These are phyloP conservation scores for Sicus ferrugineus DNA, from an alignment of 2,888 invertebrate species.

Conservation along the genomic window DNA sequence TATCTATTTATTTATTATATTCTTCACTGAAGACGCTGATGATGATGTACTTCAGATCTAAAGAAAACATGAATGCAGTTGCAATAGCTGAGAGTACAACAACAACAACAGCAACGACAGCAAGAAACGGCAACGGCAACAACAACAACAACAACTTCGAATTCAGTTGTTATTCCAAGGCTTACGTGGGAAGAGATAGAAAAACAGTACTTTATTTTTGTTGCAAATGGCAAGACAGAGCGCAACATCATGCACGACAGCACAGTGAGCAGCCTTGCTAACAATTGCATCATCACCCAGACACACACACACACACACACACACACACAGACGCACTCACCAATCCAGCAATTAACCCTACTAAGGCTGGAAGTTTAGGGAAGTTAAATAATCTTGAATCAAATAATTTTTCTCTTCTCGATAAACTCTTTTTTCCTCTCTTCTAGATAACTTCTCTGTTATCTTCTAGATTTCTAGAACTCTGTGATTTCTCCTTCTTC, in stretches of 20 bases:
- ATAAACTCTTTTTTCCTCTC: no score
- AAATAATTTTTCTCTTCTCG: no score
- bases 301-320: slow-evolving; percentile 22
- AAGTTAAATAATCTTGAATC: no score
- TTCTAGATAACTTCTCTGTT: no score
- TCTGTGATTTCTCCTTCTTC: no score
- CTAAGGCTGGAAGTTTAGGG: no score
- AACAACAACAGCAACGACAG: slow-evolving; percentile 43
- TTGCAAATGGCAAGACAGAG: slow-evolving; percentile 26
- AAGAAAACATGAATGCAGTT: not conserved
- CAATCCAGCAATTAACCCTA: not conserved
- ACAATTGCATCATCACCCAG: slow-evolving; percentile 17
- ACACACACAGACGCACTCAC: slow-evolving; percentile 9
- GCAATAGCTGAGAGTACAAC: slow-evolving; percentile 46
- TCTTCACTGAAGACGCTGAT: not conserved
- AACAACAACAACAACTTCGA: slow-evolving; percentile 41
- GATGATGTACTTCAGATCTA: not conserved
- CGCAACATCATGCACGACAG: slow-evolving; percentile 43
- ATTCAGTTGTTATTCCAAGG: not conserved
- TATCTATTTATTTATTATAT: not conserved
- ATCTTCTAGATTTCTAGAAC: no score
- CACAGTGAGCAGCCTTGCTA: slow-evolving; percentile 7
- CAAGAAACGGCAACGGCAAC: slow-evolving; percentile 45
- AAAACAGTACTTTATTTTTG: slow-evolving; percentile 9
- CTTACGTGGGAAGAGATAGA: slow-evolving; percentile 33